Percentiles rank a stretch among this genome's conserved stretches.
These are phyloP conservation scores for Cairina moschata DNA, from an alignment of 2,113 vertebrate genomes.

Conservation along the genomic window DNA sequence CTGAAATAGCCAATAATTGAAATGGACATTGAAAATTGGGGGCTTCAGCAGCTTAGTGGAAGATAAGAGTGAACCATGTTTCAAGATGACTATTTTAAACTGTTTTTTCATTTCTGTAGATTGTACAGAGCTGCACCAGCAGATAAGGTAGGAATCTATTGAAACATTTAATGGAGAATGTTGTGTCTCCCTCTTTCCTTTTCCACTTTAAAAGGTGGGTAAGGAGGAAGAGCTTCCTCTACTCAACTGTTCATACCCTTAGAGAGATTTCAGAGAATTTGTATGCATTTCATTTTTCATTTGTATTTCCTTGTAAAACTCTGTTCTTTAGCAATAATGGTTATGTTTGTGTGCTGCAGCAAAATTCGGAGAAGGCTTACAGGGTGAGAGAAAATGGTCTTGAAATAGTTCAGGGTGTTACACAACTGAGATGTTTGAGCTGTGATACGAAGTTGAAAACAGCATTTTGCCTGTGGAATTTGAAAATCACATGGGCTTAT, in stretches of 20 bases:
- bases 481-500: neutral
- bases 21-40: neutral
- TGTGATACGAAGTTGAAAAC: neutral
- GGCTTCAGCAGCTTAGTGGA: neutral
- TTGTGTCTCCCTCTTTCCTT: neutral
- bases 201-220: neutral
- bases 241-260: accelerated
- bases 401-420: neutral
- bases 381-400: neutral
- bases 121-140: neutral
- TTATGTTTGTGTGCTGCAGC: neutral
- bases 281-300: neutral
- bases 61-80: neutral
- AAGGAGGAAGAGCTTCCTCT: neutral
- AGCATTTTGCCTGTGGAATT: slow-evolving; percentile 18
- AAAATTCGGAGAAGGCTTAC: neutral
- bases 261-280: neutral
- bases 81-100: accelerated
- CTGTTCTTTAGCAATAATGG: neutral
- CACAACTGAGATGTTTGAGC: neutral
- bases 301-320: neutral
- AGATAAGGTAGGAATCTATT: neutral
- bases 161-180: neutral
- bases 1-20: neutral
- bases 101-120: neutral